A percentile compares a stretch with the other conserved stretches of the same genome.
Conservation (phyloP, 2,888 invertebrate species). For the Lasioglossum morio region DNA sequence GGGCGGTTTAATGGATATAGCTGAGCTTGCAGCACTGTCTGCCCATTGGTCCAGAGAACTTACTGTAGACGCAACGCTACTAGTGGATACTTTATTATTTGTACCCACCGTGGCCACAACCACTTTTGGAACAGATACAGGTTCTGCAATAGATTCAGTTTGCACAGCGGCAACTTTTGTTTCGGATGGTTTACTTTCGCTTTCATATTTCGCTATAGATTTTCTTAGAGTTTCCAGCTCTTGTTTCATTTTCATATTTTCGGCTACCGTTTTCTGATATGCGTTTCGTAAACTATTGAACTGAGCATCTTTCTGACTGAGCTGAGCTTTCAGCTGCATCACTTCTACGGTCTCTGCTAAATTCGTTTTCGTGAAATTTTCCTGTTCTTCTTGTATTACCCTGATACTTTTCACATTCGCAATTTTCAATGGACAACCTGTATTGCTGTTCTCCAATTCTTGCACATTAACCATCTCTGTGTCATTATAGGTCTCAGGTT, state of each 20-base stretch:
- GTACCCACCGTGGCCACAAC: conserved; percentile 31
- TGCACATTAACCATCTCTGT: conserved; percentile 55
- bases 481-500: conserved; percentile 48
- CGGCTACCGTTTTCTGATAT: conserved; percentile 75
- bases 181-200: conserved; percentile 56
- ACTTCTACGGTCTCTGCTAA: conserved; percentile 61
- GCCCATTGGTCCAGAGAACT: conserved; percentile 80
- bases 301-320: conserved; percentile 69
- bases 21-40: conserved; percentile 75
- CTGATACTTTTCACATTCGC: conserved; percentile 67
- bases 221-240: conserved; percentile 75
- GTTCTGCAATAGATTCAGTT: conserved; percentile 69
- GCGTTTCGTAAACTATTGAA: conserved; percentile 72
- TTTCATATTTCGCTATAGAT: conserved; percentile 59
- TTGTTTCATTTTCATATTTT: conserved; percentile 76
- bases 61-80: conserved; percentile 71
- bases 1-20: conserved; percentile 77
- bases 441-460: conserved; percentile 57
- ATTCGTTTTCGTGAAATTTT: conserved; percentile 47
- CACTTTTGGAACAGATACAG: conserved; percentile 33
- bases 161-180: conserved; percentile 74
- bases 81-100: conserved; percentile 64
- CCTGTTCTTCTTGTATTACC: conserved; percentile 46
- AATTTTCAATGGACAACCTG: conserved; percentile 63
- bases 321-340: conserved; percentile 61